phyloP scores from a whole-genome alignment of 2,797 vertebrate genomes.

The Cyclopterus lumpus region DNA sequence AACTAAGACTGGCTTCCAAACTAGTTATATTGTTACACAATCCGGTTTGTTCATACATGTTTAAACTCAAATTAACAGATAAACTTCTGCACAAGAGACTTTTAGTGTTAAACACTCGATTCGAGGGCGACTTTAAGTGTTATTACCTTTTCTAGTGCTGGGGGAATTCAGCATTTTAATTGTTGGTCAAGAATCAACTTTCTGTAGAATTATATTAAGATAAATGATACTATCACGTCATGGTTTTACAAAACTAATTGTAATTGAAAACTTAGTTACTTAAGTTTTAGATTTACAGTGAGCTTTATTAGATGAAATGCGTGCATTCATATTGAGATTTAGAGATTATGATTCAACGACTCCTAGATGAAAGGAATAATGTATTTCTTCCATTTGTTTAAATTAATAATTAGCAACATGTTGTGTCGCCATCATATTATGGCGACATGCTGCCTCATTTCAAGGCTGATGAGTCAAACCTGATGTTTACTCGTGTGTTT shows the following conservation, averaged over 20 bases:
- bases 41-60: background rate
- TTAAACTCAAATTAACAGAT: background rate
- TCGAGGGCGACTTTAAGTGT: background rate
- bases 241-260: background rate
- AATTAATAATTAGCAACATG: background rate
- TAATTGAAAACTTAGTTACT: background rate
- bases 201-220: background rate
- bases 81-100: background rate
- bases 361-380: background rate
- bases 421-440: background rate
- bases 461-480: background rate
- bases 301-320: background rate
- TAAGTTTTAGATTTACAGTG: no score
- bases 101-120: background rate
- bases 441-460: background rate
- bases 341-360: background rate
- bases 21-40: background rate
- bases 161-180: background rate
- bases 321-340: background rate
- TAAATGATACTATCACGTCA: background rate
- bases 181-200: background rate
- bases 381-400: background rate
- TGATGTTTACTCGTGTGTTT: background rate
- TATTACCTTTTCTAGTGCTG: background rate
- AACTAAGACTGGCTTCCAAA: background rate